A percentile compares a stretch with the other conserved stretches of the same genome.
These are phyloP conservation scores for Trididemnum nubilum DNA, from an alignment of 23 tunicate genomes.

Conservation along the genomic window DNA sequence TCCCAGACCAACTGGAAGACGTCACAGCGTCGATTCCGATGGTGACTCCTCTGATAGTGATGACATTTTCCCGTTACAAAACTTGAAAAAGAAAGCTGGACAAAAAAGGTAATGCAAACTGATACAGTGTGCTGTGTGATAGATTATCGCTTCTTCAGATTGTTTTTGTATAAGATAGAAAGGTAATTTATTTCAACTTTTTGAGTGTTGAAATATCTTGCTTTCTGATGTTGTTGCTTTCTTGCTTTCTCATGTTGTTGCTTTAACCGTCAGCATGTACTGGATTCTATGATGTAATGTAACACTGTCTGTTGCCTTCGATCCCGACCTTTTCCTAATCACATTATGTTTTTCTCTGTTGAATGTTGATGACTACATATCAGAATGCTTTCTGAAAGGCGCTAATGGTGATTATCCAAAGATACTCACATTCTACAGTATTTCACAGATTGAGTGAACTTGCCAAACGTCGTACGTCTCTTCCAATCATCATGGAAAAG, in stretches of 20 bases:
- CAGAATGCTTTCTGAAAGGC: no score
- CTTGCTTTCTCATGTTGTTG: no score
- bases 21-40: constrained; percentile 56
- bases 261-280: no score
- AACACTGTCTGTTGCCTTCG: no score
- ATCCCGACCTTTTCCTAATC: no score
- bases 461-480: constrained; percentile 25
- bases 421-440: no score
- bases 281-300: no score
- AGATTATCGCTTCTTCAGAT: background rate
- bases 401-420: no score
- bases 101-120: constrained; percentile 32
- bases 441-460: constrained; percentile 21
- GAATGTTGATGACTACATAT: no score
- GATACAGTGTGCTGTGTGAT: background rate
- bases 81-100: constrained; percentile 43
- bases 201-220: background rate
- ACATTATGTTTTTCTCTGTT: no score
- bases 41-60: constrained; percentile 45
- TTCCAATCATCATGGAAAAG: constrained; percentile 32
- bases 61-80: constrained; percentile 32
- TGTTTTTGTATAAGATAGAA: no score
- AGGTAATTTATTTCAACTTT: background rate
- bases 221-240: background rate
- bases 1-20: constrained; percentile 57